Evolutionary conservation across 2,113 vertebrate genomes (phyloP).

Genomic region (Sebastes fasciatus): DNA sequence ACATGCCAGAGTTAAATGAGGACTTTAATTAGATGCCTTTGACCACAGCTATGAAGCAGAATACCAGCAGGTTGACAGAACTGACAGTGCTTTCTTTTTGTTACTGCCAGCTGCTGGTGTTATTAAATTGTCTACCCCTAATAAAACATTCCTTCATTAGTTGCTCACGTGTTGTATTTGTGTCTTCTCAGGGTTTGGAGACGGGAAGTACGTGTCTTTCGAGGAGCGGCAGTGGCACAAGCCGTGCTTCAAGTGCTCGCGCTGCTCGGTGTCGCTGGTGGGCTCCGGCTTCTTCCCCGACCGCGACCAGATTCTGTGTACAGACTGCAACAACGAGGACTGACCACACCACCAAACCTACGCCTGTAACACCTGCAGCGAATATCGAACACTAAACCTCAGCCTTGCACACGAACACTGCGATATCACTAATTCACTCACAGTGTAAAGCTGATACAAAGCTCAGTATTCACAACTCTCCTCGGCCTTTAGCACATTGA

Average conservation of each 20-base stretch:
- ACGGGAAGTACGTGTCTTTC: conserved; percentile 96
- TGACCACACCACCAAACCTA: neutral
- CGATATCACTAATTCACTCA: conserved; percentile 18
- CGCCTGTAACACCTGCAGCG: neutral
- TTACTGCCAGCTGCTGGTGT: conserved; percentile 29
- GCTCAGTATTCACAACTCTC: conserved; percentile 42
- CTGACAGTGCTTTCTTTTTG: conserved; percentile 12
- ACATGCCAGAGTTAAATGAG: conserved; percentile 9
- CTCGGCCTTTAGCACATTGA: conserved; percentile 22
- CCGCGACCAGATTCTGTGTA: conserved; percentile 91
- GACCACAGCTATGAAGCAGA: conserved; percentile 30
- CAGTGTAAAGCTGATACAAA: conserved; percentile 19
- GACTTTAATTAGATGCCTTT: conserved; percentile 3
- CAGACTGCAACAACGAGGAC: conserved; percentile 90
- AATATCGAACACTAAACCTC: conserved; percentile 15
- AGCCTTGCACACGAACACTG: conserved; percentile 46
- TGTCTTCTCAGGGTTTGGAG: conserved; percentile 88
- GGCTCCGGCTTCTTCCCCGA: conserved; percentile 95
- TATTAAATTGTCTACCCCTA: conserved; percentile 22
- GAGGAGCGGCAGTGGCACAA: conserved; percentile 98
- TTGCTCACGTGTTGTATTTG: conserved; percentile 13
- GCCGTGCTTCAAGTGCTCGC: conserved; percentile 94
- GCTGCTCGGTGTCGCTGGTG: conserved; percentile 92
- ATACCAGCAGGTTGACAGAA: conserved; percentile 13
- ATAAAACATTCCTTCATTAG: conserved; percentile 9